phyloP scores from a whole-genome alignment of 2,797 vertebrate genomes.

The Lagorchestes hirsutus region DNA sequence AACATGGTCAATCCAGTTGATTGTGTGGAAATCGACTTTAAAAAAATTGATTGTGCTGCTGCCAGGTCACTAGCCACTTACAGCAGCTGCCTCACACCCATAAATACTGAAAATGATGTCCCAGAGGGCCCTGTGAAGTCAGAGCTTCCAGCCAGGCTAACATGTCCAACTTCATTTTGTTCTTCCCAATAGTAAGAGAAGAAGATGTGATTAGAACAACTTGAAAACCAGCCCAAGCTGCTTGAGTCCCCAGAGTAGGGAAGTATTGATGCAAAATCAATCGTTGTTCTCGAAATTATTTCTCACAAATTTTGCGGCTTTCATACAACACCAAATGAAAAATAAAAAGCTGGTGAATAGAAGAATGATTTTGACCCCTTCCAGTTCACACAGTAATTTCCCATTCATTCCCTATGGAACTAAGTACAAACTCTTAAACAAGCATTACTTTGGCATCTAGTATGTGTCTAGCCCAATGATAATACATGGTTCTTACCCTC shows the following conservation, averaged over 20 bases:
- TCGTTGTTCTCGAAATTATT: conserved; percentile 37
- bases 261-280: conserved; percentile 68
- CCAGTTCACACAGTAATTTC: background rate
- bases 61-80: conserved; percentile 76
- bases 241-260: conserved; percentile 64
- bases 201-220: conserved; percentile 72
- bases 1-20: conserved; percentile 78
- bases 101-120: conserved; percentile 76
- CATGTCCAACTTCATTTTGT: conserved; percentile 66
- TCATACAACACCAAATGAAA: conserved; percentile 38
- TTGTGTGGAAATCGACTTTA: conserved; percentile 78
- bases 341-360: background rate
- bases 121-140: conserved; percentile 33
- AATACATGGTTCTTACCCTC: background rate
- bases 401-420: background rate
- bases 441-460: background rate
- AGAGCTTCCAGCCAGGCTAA: conserved; percentile 67
- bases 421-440: background rate
- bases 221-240: conserved; percentile 56
- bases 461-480: background rate
- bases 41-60: conserved; percentile 80
- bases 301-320: conserved; percentile 63
- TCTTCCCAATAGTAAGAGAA: conserved; percentile 63
- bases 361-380: conserved; percentile 27
- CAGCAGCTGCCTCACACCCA: conserved; percentile 59